Evolutionary conservation across 2,797 vertebrate genomes (phyloP).

Genomic region (Anabacerthia variegaticeps): DNA sequence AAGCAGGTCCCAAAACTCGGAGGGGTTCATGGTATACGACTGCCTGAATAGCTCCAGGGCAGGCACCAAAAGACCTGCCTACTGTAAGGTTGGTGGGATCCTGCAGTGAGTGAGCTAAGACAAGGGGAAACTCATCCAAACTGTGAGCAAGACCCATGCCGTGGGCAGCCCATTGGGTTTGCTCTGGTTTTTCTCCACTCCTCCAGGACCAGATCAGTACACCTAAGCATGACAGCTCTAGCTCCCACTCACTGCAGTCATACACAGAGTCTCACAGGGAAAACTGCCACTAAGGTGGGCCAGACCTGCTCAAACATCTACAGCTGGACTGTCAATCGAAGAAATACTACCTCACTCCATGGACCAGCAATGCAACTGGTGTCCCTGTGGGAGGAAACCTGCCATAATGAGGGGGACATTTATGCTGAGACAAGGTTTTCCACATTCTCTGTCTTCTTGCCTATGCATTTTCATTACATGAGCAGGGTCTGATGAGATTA

Average conservation of each 20-base stretch:
- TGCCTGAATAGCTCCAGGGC: neutral
- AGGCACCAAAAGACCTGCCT: accelerated
- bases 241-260: neutral
- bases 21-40: neutral
- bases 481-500: neutral
- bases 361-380: accelerated
- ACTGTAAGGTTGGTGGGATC: neutral
- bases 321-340: neutral
- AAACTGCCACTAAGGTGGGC: neutral
- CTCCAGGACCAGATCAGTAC: neutral
- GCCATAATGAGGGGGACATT: accelerated
- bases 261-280: neutral
- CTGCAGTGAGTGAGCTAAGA: neutral
- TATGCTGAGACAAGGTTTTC: neutral
- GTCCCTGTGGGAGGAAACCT: neutral
- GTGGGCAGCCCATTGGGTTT: neutral
- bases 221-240: neutral
- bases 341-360: neutral
- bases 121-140: neutral
- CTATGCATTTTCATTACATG: neutral
- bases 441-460: neutral
- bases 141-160: neutral
- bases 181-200: neutral
- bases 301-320: neutral
- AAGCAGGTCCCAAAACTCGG: neutral